Evolutionary conservation across 2,797 vertebrate species (phyloP), one percentile per base, ranked within the genome.

Genomic region (Sebastes trivittatus): DNA sequence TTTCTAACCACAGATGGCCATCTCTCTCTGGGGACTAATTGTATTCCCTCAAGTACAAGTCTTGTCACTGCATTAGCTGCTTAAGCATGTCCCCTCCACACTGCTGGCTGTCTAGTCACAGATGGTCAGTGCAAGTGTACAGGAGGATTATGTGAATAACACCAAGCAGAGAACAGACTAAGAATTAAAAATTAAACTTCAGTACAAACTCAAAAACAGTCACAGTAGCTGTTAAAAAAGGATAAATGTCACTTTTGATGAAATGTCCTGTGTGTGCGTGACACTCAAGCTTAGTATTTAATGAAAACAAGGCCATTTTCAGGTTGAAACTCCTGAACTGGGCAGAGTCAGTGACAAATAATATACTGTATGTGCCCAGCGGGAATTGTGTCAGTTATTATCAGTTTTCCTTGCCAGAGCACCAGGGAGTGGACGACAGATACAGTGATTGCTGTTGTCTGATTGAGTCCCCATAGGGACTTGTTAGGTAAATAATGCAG

Each of bases 401-500:
- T 83, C 68, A 77, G 77, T 71, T 75, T 78, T 65, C 38, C 75
- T 67, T 70, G 70, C 77, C 34, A 30, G 63, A 75, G 29, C 7
- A 29, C 58, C 60, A 56, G 67, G 29, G 65, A 82, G 36, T 56
- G 69, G 80, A 89, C 7, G 25, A 81, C 59, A 58, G 36, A 69
- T 75, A 63, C 56, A 72, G 78, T 85, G 89, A 87, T 89, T 90
- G 75, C 80, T 75, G 73, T 90, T 82, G 82, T 89, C 86, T 82
- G 74, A 77, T 68, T 70, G 56, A 74, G 75, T 79, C 72, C 84
- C 86, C 7, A 22, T 22, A 6, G 77, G 82, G 86, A 82, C 23
- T 62, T 56, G 29, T 70, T 55, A 72, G 75, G 75, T 90, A 91
- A 89, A 93, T 92, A 92, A 91, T 89, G 82, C 88, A 71, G 70